Conservation (phyloP, 1,140 invertebrate species). For the Maconellicoccus hirsutus region DNA sequence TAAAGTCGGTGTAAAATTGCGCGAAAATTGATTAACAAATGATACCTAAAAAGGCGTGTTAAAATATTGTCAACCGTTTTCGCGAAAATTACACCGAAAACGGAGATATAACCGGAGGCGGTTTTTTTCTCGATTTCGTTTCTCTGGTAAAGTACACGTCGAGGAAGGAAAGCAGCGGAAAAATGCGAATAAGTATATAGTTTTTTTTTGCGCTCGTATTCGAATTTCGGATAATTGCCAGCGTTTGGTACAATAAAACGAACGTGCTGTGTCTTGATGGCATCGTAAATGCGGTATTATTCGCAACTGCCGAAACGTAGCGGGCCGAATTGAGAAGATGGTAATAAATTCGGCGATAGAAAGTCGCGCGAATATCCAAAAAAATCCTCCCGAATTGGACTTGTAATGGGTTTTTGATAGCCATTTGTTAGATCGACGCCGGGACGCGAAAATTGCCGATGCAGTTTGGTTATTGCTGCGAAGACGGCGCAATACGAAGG, state of each 20-base stretch:
- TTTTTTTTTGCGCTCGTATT: background rate
- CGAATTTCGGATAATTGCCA: slow-evolving; percentile 3
- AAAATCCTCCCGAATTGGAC: background rate
- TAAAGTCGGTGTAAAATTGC: too few relatives aligned
- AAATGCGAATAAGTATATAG: background rate
- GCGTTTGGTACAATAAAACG: slow-evolving; percentile 4
- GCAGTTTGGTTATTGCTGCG: background rate
- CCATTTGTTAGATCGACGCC: background rate
- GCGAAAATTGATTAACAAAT: too few relatives aligned
- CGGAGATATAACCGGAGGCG: too few relatives aligned
- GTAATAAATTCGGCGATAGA: background rate
- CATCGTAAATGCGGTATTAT: slow-evolving; percentile 4
- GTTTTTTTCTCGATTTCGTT: too few relatives aligned
- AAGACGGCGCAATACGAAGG: background rate
- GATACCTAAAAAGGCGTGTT: too few relatives aligned
- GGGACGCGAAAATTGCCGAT: background rate
- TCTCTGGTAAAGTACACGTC: too few relatives aligned
- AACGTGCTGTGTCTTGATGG: background rate
- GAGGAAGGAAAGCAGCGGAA: too few relatives aligned
- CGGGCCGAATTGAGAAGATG: too few relatives aligned
- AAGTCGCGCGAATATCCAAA: background rate
- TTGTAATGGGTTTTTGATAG: background rate
- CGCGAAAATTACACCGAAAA: too few relatives aligned
- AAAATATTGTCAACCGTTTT: too few relatives aligned
- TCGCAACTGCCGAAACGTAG: background rate